Evolutionary conservation across 1,140 invertebrate genomes (phyloP), one percentile per base, ranked within the genome.

Genomic region (Listronotus oregonensis): DNA sequence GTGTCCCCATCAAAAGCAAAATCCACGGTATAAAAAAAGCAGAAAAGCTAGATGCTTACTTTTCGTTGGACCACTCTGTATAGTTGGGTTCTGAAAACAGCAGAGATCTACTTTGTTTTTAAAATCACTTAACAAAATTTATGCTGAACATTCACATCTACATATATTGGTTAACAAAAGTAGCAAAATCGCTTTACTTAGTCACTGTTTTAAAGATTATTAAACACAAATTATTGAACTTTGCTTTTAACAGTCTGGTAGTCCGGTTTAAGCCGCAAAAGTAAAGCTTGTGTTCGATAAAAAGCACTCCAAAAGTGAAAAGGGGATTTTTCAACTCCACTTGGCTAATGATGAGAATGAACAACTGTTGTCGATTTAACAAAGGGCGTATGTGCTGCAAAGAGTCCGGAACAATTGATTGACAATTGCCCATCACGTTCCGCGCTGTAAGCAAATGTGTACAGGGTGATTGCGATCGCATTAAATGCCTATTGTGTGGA

Each of bases 261-360:
- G 31, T 14, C 14, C 14, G 50, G 10, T 37, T 37, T 1, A 21
- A 37, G 14, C 34, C 50, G 50, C 50, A 37, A 14, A 34, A 54
- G 27, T 27, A 27, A 27, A 27, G 21, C 21, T 27, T 27, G 21
- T 27, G 21, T 27, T 27, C 21, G 21, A 27, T 27, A 27, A 27
- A 31, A 54, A 54, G 27, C 27, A 34, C 50, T 54, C 14, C 10
- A 54, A 54, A 54, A 54, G 50, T 54, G 50, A 34, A 54, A 54
- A 54, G 34, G 50, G 32, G 50, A 37, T 54, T 54, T 37, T 54
- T 54, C 50, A 54, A 37, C 50, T 54, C 50, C 50, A 54, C 14
- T 54, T 54, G 50, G 50, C 50, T 54, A 54, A 54, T 54, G 50
- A 54, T 54, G 50, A 34, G 50, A 54, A 54, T 54, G 50, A 54